A percentile compares a stretch with the other conserved stretches of the same genome.
Evolutionary conservation across 2,797 vertebrate species (phyloP).

Genomic region (Cynopterus sphinx): DNA sequence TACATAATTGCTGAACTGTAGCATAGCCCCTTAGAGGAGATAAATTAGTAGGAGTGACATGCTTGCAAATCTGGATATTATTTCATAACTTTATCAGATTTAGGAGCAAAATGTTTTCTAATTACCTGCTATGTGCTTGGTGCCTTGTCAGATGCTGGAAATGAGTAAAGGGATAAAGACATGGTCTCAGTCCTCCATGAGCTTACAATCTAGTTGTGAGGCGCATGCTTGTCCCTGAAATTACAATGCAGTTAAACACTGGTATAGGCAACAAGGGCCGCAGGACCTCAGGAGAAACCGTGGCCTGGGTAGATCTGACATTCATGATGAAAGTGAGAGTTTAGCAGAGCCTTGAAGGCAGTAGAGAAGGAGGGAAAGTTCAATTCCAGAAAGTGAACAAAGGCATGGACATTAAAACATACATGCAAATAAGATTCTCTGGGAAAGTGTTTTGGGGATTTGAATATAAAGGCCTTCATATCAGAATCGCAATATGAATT

Average conservation of each 20-base stretch:
- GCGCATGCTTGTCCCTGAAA: neutral
- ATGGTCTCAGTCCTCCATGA: neutral
- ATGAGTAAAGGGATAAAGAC: neutral
- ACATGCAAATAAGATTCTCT: neutral
- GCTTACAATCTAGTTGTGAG: neutral
- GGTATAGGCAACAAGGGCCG: neutral
- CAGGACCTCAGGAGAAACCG: neutral
- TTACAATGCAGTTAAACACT: neutral
- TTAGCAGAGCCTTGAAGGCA: neutral
- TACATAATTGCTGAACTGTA: conserved; percentile 61
- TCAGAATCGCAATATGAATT: neutral
- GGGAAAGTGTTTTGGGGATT: neutral
- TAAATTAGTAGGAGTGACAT: neutral
- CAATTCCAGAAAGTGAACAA: neutral
- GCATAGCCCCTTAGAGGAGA: conserved; percentile 59
- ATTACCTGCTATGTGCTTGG: neutral
- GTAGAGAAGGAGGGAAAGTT: neutral
- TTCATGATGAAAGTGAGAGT: neutral
- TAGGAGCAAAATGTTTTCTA: neutral
- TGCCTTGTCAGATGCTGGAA: neutral
- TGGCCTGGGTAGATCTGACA: neutral
- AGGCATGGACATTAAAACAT: neutral
- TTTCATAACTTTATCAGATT: neutral
- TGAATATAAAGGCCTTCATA: neutral
- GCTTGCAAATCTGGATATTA: conserved; percentile 35